phyloP scores from a whole-genome alignment of 30 jellyfish, hydroid and myxozoan genomes.

The Catostylus mosaicus region DNA sequence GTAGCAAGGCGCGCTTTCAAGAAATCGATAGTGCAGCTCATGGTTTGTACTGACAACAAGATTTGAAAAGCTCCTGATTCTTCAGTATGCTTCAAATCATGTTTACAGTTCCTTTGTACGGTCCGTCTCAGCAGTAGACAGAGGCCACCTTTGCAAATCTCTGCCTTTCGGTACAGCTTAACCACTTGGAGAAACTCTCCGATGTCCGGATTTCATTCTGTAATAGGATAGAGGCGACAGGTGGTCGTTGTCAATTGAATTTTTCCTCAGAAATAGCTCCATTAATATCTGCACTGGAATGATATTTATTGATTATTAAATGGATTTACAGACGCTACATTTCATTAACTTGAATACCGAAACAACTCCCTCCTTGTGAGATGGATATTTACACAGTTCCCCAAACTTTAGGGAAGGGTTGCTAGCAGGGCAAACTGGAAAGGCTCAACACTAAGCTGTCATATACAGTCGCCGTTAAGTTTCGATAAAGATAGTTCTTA shows the following conservation, averaged over 20 bases:
- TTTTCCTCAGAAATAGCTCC: constrained; percentile 54
- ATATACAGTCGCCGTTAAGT: too few relatives aligned
- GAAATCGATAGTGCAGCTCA: constrained; percentile 29
- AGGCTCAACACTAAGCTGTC: too few relatives aligned
- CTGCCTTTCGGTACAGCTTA: constrained; percentile 79
- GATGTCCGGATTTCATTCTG: constrained; percentile 77
- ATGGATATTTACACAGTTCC: too few relatives aligned
- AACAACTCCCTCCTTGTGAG: constrained; percentile 22
- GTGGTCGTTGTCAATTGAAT: constrained; percentile 61
- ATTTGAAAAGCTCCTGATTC: constrained; percentile 45
- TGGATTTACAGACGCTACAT: constrained; percentile 49
- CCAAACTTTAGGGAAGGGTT: too few relatives aligned
- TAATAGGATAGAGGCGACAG: constrained; percentile 74
- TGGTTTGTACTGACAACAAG: constrained; percentile 31
- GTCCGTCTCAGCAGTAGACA: constrained; percentile 63
- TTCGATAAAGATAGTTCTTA: too few relatives aligned
- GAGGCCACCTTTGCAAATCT: constrained; percentile 70
- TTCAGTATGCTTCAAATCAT: constrained; percentile 39
- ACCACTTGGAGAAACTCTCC: constrained; percentile 67
- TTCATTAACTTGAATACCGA: constrained; percentile 17
- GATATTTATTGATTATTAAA: constrained; percentile 59
- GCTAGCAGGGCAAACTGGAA: too few relatives aligned
- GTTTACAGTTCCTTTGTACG: constrained; percentile 41
- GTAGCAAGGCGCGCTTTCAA: constrained; percentile 28
- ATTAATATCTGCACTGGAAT: constrained; percentile 66